Evolutionary conservation across 2,888 invertebrate genomes (phyloP).

Genomic region (Trilocha varians): DNA sequence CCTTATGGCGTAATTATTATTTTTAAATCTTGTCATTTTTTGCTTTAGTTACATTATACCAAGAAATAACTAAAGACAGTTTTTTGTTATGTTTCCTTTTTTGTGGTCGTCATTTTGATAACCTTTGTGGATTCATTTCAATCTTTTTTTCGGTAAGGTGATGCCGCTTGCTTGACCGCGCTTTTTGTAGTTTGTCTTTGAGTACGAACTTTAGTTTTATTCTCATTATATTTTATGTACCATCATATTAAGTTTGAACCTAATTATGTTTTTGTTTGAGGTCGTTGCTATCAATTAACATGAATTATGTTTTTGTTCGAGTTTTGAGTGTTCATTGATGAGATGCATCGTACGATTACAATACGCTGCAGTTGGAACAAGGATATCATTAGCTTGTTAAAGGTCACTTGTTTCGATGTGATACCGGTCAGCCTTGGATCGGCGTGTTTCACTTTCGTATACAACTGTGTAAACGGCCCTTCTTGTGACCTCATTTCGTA

Average conservation of each 20-base stretch:
- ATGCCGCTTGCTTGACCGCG: background rate
- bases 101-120: background rate
- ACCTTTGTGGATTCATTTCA: background rate
- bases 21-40: constrained; percentile 21
- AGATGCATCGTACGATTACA: background rate
- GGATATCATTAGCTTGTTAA: constrained; percentile 62
- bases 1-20: constrained; percentile 24
- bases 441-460: constrained; percentile 65
- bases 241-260: background rate
- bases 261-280: background rate
- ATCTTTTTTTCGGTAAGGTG: background rate
- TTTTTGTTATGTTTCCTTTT: background rate
- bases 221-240: background rate
- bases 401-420: constrained; percentile 68
- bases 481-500: constrained; percentile 63
- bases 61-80: constrained; percentile 1
- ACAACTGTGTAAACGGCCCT: constrained; percentile 51
- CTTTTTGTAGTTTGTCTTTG: background rate
- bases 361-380: constrained; percentile 46
- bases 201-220: background rate
- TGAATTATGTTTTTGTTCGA: background rate
- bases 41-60: constrained; percentile 1
- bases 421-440: constrained; percentile 68
- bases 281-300: background rate
- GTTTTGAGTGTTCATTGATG: background rate